Percentiles rank a stretch among this genome's conserved stretches.
These are phyloP conservation scores for Helogale parvula DNA, from an alignment of 2,113 vertebrate species.

Conservation along the genomic window DNA sequence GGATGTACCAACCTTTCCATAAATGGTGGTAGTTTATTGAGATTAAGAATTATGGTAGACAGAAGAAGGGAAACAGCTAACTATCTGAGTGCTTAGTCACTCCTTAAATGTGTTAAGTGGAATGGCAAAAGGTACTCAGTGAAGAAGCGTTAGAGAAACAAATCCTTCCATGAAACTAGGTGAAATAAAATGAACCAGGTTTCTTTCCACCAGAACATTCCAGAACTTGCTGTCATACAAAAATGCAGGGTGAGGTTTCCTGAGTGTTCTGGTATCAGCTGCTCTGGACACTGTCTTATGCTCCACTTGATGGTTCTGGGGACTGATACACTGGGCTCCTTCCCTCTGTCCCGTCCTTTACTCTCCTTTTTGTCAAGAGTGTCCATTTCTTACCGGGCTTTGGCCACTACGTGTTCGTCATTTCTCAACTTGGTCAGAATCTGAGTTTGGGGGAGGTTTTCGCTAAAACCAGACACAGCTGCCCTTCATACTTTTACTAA, in stretches of 20 bases:
- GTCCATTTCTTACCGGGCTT: not conserved
- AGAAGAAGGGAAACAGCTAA: not conserved
- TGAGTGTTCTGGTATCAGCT: not conserved
- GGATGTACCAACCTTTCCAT: not conserved
- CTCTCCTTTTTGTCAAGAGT: not conserved
- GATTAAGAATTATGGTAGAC: not conserved
- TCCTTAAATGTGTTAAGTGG: not conserved
- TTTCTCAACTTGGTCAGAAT: not conserved
- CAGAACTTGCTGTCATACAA: not conserved
- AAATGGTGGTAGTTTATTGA: not conserved
- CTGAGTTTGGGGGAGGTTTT: not conserved
- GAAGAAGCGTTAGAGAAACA: not conserved
- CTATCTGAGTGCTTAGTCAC: not conserved
- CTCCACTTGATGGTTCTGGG: not conserved
- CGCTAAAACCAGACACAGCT: not conserved
- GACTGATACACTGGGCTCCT: not conserved
- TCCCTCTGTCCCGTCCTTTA: not conserved
- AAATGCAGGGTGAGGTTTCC: rapidly evolving
- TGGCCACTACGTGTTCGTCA: not conserved
- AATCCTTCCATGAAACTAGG: not conserved
- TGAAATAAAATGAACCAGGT: not conserved
- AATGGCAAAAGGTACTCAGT: not conserved
- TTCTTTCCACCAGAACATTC: not conserved
- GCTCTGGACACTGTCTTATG: too few species aligned
- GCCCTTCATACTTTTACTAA: not conserved